Base-by-base conservation (phyloP, 2,113 vertebrate genomes). In the Clupea harengus region DNA sequence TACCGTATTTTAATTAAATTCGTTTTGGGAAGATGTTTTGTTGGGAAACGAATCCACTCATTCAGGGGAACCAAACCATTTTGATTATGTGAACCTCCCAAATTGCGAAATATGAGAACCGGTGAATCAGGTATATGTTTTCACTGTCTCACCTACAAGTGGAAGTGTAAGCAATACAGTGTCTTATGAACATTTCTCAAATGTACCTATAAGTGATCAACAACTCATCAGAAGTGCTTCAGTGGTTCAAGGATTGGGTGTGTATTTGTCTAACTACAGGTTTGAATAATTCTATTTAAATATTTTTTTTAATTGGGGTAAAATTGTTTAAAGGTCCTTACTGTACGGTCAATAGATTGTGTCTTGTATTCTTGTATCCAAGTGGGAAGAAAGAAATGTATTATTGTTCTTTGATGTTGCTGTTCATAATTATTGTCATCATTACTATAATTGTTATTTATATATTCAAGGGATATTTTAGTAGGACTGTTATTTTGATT, bases 401-500 rank as follows among this genome's bases (percentile, higher is more conserved):
- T 87, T 94, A 87, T 91, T 90, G 89, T 92, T 72, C 91, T 87
- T 88, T 85, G 82, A 80, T 89, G 83, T 89, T 84, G 84, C 80
- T 90, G 83, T 87, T 87, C 52, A 83, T 90, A 87, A 39, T 90
- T 84, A 83, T 87, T 88, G 83, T 93, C 94, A 91, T 95, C 86
- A 64, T 88, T 82, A 86, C 54, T 88, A 88, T 93, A 92, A 92
- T 90, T 92, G 89, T 89, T 93, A 93, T 96, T 96, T 96, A 95
- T 96, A 96, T 96, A 96, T 96, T 92, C 94, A 94, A 94, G 95
- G 94, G 95, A 96, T 92, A 93, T 95, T 94, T 89, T 88, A 86
- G 89, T 88, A 87, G 88, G 88, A 87, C 82, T 72, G 83, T 44
- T 95, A 94, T 92, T 92, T 93, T 95, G 93, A 91, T 90, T 92